These are phyloP conservation scores for Azemiops feae DNA, from an alignment of 2,113 vertebrate species.

Conservation along the genomic window DNA sequence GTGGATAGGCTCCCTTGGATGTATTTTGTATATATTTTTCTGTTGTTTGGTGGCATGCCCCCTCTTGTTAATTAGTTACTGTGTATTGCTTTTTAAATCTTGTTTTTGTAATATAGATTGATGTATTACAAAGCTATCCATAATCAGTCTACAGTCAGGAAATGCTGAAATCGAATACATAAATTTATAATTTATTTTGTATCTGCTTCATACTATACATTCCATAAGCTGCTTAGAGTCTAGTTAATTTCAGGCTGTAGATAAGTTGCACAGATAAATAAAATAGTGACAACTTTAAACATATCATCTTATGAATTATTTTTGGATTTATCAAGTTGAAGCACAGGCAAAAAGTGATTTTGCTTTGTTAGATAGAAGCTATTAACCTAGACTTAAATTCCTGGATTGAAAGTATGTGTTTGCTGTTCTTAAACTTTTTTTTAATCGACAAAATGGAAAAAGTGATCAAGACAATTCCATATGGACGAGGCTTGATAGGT, in stretches of 20 bases:
- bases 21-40: not conserved
- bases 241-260: not conserved
- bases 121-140: not conserved
- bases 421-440: not conserved
- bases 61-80: not conserved
- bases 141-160: not conserved
- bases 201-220: not conserved
- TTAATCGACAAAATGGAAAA: not conserved
- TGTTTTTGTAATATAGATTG: not conserved
- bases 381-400: not conserved
- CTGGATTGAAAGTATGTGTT: not conserved
- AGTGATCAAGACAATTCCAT: not conserved
- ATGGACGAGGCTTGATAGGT: not conserved
- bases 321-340: not conserved
- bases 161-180: not conserved
- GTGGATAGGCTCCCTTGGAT: not conserved
- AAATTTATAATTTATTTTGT: not conserved
- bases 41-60: not conserved
- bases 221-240: not conserved
- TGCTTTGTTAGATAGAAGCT: not conserved
- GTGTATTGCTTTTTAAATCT: not conserved
- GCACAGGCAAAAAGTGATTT: not conserved
- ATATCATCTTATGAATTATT: not conserved
- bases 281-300: not conserved
- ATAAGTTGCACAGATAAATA: not conserved